Base-by-base conservation (phyloP, 2,113 vertebrate species). In the Taxidea taxus region DNA sequence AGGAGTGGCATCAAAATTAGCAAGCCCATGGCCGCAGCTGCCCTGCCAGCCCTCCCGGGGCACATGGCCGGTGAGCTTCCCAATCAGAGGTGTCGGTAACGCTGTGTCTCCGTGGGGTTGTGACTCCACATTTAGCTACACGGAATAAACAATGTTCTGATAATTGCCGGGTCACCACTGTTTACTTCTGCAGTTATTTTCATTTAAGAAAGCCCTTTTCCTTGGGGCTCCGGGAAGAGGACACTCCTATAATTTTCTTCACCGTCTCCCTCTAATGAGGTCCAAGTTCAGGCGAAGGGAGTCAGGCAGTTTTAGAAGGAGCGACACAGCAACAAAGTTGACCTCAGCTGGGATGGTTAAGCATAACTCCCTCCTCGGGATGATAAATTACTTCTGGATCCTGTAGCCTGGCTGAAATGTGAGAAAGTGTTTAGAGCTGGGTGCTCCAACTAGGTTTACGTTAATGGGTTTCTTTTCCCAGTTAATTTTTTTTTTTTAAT, bases 91-190 rank as follows among this genome's bases (percentile, higher is more conserved):
- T 77, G 91, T 94, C 85, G 44, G 4, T 74, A 37, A 89, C 87
- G 10, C 96, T 54, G 0, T 20, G 68, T 92, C 95, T 94, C 96
- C 92, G 54, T 27, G 87, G 80, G 77, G 89, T 47, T 91, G 96
- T 49, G 94, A 91, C 94, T 93, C 90, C 86, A 70, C 86, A 37
- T 96, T 98, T 88, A 97, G 93, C 74, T 4, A 27, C 58, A 74
- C 74, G 94, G 93, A 96, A 98, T 98, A 98, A 98, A 98, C 97
- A 97, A 90, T 18, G 83, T 92, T 97, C 83, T 95, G 85, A 93
- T 98, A 97, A 98, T 97, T 98, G 95, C 96, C 15, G 13, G 97
- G 97, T 98, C 98, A 98, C 96, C 87, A 83, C 86, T 98, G 97
- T 98, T 98, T 98, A 98, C 96, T 96, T 97, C 80, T 95, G 74